These are phyloP conservation scores for Gopherus flavomarginatus DNA, from an alignment of 2,113 vertebrate genomes.

Conservation along the genomic window DNA sequence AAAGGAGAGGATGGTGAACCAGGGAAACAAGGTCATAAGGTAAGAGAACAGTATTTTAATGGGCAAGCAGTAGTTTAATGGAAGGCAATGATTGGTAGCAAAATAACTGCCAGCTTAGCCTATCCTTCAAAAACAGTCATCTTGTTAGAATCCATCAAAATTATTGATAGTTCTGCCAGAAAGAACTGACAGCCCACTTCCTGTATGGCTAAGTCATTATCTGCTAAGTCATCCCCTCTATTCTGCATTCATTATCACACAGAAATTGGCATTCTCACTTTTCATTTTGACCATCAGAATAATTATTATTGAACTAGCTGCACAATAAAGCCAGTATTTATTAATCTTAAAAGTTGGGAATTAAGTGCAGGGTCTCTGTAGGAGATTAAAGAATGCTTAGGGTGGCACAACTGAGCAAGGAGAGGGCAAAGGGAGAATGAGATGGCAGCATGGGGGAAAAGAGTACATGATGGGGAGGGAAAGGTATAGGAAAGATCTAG, in stretches of 20 bases:
- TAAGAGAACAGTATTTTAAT: conserved; percentile 68
- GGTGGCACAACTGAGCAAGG: not conserved
- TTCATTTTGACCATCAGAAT: not conserved
- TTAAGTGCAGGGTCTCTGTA: not conserved
- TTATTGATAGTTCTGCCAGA: not conserved
- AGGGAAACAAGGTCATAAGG: conserved; percentile 98
- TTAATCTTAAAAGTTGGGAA: not conserved
- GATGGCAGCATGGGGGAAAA: not conserved
- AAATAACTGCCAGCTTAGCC: not conserved
- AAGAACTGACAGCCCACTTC: not conserved
- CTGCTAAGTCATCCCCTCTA: not conserved
- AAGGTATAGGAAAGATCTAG: fast-evolving
- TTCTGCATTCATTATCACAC: not conserved
- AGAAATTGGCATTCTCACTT: not conserved
- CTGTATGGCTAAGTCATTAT: not conserved
- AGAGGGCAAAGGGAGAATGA: not conserved
- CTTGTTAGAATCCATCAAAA: not conserved
- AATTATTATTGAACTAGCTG: not conserved
- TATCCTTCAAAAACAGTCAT: not conserved
- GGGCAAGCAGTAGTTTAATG: not conserved
- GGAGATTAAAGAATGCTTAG: not conserved
- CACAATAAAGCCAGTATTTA: not conserved
- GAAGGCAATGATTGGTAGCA: not conserved
- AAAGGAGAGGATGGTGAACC: conserved; percentile 96
- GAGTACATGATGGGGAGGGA: not conserved